Evolutionary conservation across 2,797 vertebrate species (phyloP).

Genomic region (Cossypha heuglini): DNA sequence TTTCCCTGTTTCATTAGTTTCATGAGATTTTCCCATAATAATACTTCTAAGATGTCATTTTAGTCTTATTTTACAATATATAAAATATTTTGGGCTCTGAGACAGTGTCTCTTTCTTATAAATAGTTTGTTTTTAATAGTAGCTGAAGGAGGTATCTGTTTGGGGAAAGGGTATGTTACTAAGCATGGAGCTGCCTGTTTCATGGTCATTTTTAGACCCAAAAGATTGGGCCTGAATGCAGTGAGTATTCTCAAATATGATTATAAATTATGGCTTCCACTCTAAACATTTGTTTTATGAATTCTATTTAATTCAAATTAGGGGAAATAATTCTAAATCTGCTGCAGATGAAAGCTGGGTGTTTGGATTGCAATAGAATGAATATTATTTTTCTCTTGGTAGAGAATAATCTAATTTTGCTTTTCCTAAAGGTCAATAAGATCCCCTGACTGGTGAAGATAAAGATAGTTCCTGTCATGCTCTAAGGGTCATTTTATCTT

Average conservation of each 20-base stretch:
- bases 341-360: background rate
- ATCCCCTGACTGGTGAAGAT: background rate
- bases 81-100: background rate
- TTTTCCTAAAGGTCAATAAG: background rate
- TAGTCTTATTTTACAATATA: background rate
- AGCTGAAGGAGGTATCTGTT: background rate
- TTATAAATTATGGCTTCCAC: background rate
- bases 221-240: background rate
- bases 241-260: background rate
- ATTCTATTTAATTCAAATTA: background rate
- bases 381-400: background rate
- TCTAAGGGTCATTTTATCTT: background rate
- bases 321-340: background rate
- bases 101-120: background rate
- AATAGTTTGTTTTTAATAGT: background rate
- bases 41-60: background rate
- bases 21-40: background rate
- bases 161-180: background rate
- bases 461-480: background rate
- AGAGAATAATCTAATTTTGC: background rate
- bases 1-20: background rate
- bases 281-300: background rate
- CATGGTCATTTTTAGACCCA: background rate
- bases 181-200: background rate
- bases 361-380: background rate